A percentile compares a stretch with the other conserved stretches of the same genome.
Evolutionary conservation across 2,113 vertebrate genomes (phyloP).

Genomic region (Podarcis cretensis): DNA sequence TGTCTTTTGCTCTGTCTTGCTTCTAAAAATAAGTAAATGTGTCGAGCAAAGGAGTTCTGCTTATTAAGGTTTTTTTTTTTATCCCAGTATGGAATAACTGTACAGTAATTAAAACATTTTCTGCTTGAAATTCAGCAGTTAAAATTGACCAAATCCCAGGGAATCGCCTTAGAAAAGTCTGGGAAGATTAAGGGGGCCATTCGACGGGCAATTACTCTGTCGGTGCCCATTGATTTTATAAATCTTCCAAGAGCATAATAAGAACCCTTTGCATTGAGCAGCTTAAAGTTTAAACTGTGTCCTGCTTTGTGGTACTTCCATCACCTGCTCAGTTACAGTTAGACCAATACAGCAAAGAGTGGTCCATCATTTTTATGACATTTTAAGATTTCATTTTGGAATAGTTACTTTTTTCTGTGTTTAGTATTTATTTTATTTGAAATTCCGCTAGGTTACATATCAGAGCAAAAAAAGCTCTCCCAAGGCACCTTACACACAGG

Average conservation of each 20-base stretch:
- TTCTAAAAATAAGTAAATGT: background rate
- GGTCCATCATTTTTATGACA: background rate
- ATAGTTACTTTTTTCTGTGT: background rate
- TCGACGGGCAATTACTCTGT: background rate
- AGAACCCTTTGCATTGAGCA: background rate
- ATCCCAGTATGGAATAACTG: background rate
- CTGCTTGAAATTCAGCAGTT: background rate
- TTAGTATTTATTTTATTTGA: background rate
- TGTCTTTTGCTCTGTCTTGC: background rate
- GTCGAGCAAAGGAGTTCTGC: background rate
- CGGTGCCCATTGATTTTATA: background rate
- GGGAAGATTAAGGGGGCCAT: background rate
- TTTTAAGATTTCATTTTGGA: background rate
- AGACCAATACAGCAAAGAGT: background rate
- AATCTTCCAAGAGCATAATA: conserved; percentile 1
- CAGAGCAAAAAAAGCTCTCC: background rate
- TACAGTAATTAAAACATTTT: background rate
- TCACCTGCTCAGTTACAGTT: background rate
- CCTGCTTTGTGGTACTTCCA: background rate
- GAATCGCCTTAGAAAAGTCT: background rate
- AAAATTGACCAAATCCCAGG: background rate
- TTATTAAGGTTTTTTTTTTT: background rate
- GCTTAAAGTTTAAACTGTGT: background rate
- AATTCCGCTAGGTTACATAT: background rate
- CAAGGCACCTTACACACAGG: background rate